These are phyloP conservation scores for Chymomyza costata DNA, from an alignment of 1,140 invertebrate species.

Conservation along the genomic window DNA sequence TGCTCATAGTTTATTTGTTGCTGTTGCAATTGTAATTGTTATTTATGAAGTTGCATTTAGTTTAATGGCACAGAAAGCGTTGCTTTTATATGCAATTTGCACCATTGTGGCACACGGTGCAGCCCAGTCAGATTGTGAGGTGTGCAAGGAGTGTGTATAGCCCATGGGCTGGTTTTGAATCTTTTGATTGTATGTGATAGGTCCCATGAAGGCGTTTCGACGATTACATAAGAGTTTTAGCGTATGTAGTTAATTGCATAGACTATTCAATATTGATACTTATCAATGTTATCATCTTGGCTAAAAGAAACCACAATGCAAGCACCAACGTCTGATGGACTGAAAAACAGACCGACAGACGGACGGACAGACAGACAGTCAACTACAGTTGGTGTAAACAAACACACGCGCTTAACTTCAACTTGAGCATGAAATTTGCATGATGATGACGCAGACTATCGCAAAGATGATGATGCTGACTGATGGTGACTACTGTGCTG, in stretches of 20 bases:
- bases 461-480: constrained; percentile 1
- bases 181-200: constrained; percentile 41
- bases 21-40: constrained; percentile 55
- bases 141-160: too few relatives aligned
- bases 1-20: constrained; percentile 10
- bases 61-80: constrained; percentile 52
- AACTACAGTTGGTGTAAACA: too few relatives aligned
- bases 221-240: constrained; percentile 56
- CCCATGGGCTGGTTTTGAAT: constrained; percentile 55
- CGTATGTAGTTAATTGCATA: too few relatives aligned
- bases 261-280: too few relatives aligned
- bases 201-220: too few relatives aligned
- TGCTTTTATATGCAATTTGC: constrained; percentile 4
- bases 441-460: constrained; percentile 18
- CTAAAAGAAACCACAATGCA: too few relatives aligned
- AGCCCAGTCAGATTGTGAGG: too few relatives aligned
- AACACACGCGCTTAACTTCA: constrained; percentile 57
- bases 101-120: constrained; percentile 1
- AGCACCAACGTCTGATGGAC: too few relatives aligned
- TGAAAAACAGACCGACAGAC: too few relatives aligned
- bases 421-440: constrained; percentile 19
- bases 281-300: too few relatives aligned
- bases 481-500: constrained; percentile 40
- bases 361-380: too few relatives aligned
- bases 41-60: constrained; percentile 71